Evolutionary conservation across 2,113 vertebrate genomes (phyloP).

Genomic region (Vulpes lagopus): DNA sequence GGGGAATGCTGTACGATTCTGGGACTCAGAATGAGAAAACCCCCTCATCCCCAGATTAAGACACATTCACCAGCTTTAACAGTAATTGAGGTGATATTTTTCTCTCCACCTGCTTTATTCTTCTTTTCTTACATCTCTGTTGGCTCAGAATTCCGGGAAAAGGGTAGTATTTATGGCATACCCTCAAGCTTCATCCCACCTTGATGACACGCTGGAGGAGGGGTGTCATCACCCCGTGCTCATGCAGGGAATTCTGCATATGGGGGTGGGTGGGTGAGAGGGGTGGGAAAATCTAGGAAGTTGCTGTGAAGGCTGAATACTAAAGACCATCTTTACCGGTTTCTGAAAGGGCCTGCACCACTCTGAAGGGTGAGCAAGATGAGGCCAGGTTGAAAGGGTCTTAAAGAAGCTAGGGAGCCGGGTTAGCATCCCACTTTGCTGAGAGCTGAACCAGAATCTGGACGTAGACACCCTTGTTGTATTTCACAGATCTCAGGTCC

Average conservation of each 20-base stretch:
- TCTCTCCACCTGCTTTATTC: not conserved
- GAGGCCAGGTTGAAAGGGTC: not conserved
- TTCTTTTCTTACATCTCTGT: not conserved
- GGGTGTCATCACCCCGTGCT: too few relatives aligned
- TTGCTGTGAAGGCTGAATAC: not conserved
- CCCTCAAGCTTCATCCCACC: not conserved
- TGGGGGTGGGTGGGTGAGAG: not conserved
- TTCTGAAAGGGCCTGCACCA: not conserved
- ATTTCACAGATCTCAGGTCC: not conserved
- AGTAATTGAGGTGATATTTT: not conserved
- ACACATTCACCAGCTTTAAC: not conserved
- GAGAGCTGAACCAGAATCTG: not conserved
- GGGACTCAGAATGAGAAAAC: not conserved
- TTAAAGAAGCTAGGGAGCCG: not conserved
- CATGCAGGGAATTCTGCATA: not conserved
- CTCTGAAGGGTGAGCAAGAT: not conserved
- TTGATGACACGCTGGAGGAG: not conserved
- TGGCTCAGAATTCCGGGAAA: not conserved
- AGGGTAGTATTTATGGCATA: not conserved
- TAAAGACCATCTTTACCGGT: not conserved
- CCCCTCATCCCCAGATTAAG: not conserved
- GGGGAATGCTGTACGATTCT: not conserved
- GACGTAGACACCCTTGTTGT: not conserved
- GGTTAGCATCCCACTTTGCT: not conserved
- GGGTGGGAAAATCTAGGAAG: not conserved